Conservation (phyloP, 1,140 invertebrate genomes). For the Trichoplusia ni region DNA sequence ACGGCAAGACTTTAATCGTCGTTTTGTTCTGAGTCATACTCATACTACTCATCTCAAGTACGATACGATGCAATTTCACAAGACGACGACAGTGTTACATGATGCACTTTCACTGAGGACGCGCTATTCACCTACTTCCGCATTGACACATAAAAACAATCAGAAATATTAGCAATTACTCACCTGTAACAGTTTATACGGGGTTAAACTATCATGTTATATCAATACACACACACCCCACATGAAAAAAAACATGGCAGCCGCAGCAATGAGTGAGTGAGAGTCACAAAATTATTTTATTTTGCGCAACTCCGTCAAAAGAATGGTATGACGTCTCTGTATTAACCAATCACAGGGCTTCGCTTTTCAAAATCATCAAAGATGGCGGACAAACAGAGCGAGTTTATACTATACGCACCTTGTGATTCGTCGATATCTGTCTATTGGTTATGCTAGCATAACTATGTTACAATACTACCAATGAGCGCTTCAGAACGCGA, state of each 20-base stretch:
- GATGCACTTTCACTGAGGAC: slow-evolving; percentile 79
- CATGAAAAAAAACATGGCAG: slow-evolving; percentile 81
- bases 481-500: slow-evolving; percentile 26
- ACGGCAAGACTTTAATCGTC: slow-evolving; percentile 41
- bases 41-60: slow-evolving; percentile 51
- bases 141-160: slow-evolving; percentile 49
- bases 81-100: slow-evolving; percentile 77
- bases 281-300: slow-evolving; percentile 74
- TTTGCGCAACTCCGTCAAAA: slow-evolving; percentile 79
- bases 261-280: slow-evolving; percentile 72
- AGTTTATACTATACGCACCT: slow-evolving; percentile 51
- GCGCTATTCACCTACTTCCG: slow-evolving; percentile 63
- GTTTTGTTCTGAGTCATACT: slow-evolving; percentile 56
- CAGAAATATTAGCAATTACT: slow-evolving; percentile 54
- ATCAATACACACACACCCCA: slow-evolving; percentile 79
- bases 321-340: slow-evolving; percentile 68
- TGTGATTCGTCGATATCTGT: slow-evolving; percentile 62
- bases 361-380: slow-evolving; percentile 67
- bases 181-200: slow-evolving; percentile 73
- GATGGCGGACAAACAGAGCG: slow-evolving; percentile 62
- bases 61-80: slow-evolving; percentile 76
- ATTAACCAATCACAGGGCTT: slow-evolving; percentile 65
- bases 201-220: slow-evolving; percentile 77
- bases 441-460: slow-evolving; percentile 43
- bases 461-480: slow-evolving; percentile 31